A percentile compares a stretch with the other conserved stretches of the same genome.
Conservation (phyloP, 1,140 invertebrate genomes). For the Tribolium castaneum region DNA sequence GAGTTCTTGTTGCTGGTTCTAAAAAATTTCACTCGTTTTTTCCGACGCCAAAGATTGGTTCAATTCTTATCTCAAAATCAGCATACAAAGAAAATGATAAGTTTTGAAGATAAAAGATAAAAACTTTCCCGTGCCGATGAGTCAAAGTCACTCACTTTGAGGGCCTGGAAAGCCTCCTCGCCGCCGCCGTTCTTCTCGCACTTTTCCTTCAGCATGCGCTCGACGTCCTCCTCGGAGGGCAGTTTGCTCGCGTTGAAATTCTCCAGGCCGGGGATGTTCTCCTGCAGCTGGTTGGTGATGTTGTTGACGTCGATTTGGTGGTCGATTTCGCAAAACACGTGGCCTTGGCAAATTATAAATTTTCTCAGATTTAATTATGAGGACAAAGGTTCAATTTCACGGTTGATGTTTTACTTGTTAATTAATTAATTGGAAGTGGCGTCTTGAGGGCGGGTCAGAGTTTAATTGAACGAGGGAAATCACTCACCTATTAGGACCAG, state of each 20-base stretch:
- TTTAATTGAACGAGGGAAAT: neutral
- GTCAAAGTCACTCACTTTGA: constrained; percentile 43
- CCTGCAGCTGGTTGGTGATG: neutral
- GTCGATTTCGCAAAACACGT: neutral
- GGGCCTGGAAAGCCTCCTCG: constrained; percentile 47
- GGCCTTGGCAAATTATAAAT: neutral
- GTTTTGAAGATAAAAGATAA: neutral
- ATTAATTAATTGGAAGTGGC: neutral
- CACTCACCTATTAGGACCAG: neutral
- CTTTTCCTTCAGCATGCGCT: constrained; percentile 53
- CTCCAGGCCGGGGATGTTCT: constrained; percentile 6
- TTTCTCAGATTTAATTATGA: neutral
- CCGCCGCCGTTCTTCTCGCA: constrained; percentile 55
- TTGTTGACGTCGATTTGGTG: constrained; percentile 14
- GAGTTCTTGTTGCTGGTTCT: constrained; percentile 57
- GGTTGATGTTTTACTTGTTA: neutral
- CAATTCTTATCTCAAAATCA: neutral
- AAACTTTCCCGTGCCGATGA: neutral
- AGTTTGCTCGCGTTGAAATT: constrained; percentile 47
- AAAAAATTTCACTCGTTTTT: constrained; percentile 8
- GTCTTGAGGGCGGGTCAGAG: neutral
- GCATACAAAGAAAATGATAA: neutral
- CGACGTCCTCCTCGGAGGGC: constrained; percentile 47
- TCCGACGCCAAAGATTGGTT: neutral
- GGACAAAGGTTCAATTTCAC: neutral